Evolutionary conservation across 2,888 invertebrate genomes (phyloP).

Genomic region (Callyntrura guangdongensis): DNA sequence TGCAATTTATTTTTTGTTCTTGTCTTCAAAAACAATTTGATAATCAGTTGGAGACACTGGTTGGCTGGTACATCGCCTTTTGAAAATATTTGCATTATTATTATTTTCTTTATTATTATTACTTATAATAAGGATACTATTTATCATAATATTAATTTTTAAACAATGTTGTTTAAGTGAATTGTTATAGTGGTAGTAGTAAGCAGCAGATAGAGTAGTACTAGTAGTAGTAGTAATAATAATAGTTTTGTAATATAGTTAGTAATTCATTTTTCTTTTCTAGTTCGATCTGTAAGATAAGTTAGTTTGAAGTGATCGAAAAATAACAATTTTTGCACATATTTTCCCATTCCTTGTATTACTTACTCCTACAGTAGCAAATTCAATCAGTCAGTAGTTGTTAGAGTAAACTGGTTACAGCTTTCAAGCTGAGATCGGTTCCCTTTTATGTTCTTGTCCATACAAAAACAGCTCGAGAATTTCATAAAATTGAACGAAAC

Average conservation of each 20-base stretch:
- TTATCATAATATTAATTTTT: neutral
- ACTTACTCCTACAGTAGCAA: constrained; percentile 21
- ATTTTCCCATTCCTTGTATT: neutral
- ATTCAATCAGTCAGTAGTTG: constrained; percentile 39
- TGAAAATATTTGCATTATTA: constrained; percentile 16
- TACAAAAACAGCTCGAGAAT: neutral
- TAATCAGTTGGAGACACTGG: constrained; percentile 11
- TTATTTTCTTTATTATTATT: neutral
- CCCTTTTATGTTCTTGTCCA: neutral
- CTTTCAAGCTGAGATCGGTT: neutral
- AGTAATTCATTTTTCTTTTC: neutral
- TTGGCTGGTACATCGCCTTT: constrained; percentile 28
- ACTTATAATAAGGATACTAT: too few species aligned
- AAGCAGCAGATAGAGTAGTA: neutral
- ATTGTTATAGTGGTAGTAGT: neutral
- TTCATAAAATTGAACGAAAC: too few species aligned
- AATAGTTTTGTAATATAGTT: neutral
- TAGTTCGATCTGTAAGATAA: neutral
- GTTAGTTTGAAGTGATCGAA: constrained; percentile 33
- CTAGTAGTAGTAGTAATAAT: neutral
- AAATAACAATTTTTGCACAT: neutral
- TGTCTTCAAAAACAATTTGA: neutral
- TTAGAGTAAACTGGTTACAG: neutral
- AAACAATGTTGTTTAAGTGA: constrained; percentile 18
- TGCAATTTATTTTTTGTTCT: constrained; percentile 33